Conservation (phyloP, 2,888 invertebrate species). For the Amphipyra tragopoginis region DNA sequence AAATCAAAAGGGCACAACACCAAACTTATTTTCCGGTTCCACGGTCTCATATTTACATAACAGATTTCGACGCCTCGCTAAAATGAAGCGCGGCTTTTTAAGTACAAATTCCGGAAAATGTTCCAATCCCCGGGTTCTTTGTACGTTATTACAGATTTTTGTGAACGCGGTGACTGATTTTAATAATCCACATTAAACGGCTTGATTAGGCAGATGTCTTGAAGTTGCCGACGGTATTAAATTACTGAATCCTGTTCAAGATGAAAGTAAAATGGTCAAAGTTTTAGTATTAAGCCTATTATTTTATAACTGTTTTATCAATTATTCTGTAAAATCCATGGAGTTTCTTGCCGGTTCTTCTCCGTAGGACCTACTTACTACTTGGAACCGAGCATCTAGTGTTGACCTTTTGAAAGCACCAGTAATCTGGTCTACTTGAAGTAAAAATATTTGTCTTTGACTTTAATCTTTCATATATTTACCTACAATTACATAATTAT, state of each 20-base stretch:
- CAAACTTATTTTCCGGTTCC: conserved; percentile 78
- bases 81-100: conserved; percentile 62
- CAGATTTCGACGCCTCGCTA: conserved; percentile 63
- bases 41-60: conserved; percentile 76
- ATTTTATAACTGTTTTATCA: neutral
- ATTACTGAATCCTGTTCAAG: conserved; percentile 18
- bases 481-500: neutral
- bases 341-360: too few relatives aligned
- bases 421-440: too few relatives aligned
- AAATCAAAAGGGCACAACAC: conserved; percentile 70
- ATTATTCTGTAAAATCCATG: too few relatives aligned
- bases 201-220: conserved; percentile 21
- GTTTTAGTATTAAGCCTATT: conserved; percentile 14
- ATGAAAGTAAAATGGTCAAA: conserved; percentile 1
- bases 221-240: conserved; percentile 12
- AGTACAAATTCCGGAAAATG: conserved; percentile 57
- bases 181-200: conserved; percentile 31
- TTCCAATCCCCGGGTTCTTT: conserved; percentile 31
- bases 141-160: conserved; percentile 41
- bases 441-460: too few relatives aligned
- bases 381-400: too few relatives aligned
- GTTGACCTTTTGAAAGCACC: too few relatives aligned
- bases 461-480: too few relatives aligned
- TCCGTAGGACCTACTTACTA: too few relatives aligned
- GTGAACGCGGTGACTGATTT: conserved; percentile 28